Evolutionary conservation across 2,797 vertebrate species (phyloP).

Genomic region (Rhinogobio ventralis): DNA sequence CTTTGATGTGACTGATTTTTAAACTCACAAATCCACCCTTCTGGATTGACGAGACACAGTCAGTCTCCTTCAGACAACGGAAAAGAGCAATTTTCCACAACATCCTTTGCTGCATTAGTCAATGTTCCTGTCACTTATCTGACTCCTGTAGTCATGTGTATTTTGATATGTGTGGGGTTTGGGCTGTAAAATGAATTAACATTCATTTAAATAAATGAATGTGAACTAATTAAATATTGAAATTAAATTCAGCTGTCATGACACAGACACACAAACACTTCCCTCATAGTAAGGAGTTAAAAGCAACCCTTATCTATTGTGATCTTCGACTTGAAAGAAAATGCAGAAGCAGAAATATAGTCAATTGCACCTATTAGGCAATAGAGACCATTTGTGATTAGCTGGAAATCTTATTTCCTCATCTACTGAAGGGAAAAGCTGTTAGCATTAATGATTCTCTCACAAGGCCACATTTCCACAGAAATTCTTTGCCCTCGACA

Average conservation of each 20-base stretch:
- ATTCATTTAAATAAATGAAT: background rate
- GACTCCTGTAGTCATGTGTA: conserved; percentile 9
- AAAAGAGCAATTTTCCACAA: conserved; percentile 31
- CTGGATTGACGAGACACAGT: conserved; percentile 13
- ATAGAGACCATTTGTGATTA: background rate
- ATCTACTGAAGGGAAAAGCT: background rate
- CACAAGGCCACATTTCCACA: background rate
- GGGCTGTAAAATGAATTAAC: conserved; percentile 26
- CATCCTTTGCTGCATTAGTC: background rate
- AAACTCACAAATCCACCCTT: conserved; percentile 53
- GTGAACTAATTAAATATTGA: background rate
- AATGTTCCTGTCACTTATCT: conserved; percentile 33
- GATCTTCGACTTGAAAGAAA: background rate
- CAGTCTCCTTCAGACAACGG: conserved; percentile 18
- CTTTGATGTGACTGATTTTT: conserved; percentile 76
- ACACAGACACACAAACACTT: background rate
- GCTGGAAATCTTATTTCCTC: background rate
- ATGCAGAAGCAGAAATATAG: conserved; percentile 1
- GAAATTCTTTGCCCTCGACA: background rate
- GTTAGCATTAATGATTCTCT: conserved; percentile 10
- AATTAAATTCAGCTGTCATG: background rate
- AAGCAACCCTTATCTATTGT: background rate
- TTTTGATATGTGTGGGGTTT: conserved; percentile 13
- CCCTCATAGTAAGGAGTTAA: background rate
- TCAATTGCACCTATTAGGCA: conserved; percentile 18